Base-by-base conservation (phyloP, 1,140 invertebrate genomes). In the Linepithema humile region DNA sequence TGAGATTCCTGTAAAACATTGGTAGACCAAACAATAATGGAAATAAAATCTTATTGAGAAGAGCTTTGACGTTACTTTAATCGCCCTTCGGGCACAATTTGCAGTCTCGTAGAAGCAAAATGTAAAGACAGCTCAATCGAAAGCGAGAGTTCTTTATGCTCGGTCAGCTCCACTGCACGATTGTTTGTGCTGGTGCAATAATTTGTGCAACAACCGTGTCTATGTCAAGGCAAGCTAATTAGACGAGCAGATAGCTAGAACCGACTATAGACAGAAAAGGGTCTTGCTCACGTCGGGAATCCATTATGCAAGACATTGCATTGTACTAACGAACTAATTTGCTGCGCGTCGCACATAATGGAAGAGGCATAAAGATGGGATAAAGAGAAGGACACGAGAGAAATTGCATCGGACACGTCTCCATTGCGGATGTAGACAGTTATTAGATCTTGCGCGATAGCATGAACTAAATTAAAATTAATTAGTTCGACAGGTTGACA, bases 191-290 rank as follows among this genome's bases (percentile, higher is more conserved):
- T 35, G 45, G 26, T 74, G 32, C 48, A 69, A 84, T 86, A 77
- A 86, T 86, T 84, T 45, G 50, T 60, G 40, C 35, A 57, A 53
- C 69, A 59, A 57, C 48, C 45, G 45, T 57, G 45, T 74, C 50
- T 62, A 43, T 62, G 83, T 72, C 82, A 55, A 77, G 70, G 75
- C 70, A 55, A 85, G 84, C 72, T 85, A 88, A 87, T 88, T 88
- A 87, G 87, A 72, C 48, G 64, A 55, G 60, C 45, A 78, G 50
- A 78, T 70, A 26, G 32, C 38, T 77, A n/a, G 59, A 64, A 64
- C 29, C 38, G 48, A 35, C 75, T 75, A 60, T 82, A 82, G 80
- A 82, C 80, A 74, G 38, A 57, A 69, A 55, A 40, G 48, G 48
- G 35, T 5, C 64, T 80, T 59, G 64, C 48, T 80, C 64, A 55